Conservation (phyloP, 2,113 vertebrate genomes). For the Zosterops borbonicus region DNA sequence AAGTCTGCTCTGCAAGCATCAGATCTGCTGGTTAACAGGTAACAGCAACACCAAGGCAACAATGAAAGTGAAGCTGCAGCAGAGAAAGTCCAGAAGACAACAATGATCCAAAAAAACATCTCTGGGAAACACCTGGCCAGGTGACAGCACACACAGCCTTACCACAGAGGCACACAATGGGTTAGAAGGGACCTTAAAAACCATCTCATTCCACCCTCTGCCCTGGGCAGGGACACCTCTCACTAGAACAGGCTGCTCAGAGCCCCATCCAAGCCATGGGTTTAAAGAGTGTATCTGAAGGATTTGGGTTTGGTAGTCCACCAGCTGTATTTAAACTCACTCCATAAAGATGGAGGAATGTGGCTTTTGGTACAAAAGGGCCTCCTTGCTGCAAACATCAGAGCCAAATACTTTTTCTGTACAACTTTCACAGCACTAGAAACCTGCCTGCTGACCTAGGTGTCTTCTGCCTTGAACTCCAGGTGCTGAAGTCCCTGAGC, state of each 20-base stretch:
- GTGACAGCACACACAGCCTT: neutral
- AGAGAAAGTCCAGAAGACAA: neutral
- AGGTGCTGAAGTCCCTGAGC: neutral
- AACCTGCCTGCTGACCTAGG: neutral
- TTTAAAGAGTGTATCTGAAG: fast-evolving
- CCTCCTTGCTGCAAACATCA: neutral
- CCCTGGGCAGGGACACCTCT: no score
- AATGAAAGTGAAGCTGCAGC: fast-evolving
- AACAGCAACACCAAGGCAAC: neutral
- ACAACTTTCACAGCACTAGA: neutral
- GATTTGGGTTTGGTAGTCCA: neutral
- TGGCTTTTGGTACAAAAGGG: neutral
- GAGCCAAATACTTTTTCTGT: neutral
- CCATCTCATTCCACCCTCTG: neutral
- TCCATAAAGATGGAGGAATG: neutral
- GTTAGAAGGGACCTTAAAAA: neutral
- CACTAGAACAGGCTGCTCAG: neutral
- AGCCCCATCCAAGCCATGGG: neutral
- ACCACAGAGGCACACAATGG: neutral
- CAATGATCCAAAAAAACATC: neutral
- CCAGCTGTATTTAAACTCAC: neutral
- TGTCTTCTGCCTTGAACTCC: neutral
- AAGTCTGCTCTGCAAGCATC: neutral
- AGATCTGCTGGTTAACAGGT: neutral
- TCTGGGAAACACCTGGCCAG: neutral